Evolutionary conservation across 2,888 invertebrate genomes (phyloP).

Genomic region (Conops quadrifasciatus): DNA sequence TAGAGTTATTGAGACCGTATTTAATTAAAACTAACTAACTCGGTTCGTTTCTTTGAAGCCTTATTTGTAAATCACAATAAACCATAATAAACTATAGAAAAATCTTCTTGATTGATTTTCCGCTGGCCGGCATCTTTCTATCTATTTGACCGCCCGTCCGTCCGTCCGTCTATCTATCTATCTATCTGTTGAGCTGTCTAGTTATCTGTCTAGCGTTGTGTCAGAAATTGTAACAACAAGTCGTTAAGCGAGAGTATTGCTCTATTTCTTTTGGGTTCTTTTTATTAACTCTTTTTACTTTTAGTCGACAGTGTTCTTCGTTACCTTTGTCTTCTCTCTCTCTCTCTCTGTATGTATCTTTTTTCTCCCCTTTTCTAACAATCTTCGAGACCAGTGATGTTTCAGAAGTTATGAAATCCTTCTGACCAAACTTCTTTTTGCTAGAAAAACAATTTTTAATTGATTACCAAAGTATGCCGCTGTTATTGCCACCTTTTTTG

Average conservation of each 20-base stretch:
- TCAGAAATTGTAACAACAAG: background rate
- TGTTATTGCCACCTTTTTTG: slow-evolving; percentile 8
- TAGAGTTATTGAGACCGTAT: too few species aligned
- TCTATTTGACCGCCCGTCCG: background rate
- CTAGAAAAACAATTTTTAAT: slow-evolving; percentile 3
- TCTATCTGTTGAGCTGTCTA: slow-evolving; percentile 11
- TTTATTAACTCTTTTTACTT: slow-evolving; percentile 27
- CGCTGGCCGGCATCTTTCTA: background rate
- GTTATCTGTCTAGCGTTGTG: slow-evolving; percentile 18
- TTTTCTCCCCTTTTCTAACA: background rate
- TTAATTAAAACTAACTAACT: too few species aligned
- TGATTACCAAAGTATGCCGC: slow-evolving; percentile 6
- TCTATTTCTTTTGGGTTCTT: slow-evolving; percentile 15
- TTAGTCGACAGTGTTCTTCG: too few species aligned
- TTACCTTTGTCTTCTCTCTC: background rate
- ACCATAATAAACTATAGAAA: too few species aligned
- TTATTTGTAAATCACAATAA: too few species aligned
- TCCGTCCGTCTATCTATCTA: background rate
- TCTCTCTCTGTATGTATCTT: background rate
- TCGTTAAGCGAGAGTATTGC: background rate
- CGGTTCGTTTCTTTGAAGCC: too few species aligned
- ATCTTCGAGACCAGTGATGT: background rate
- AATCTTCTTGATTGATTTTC: too few species aligned
- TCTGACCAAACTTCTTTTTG: too few species aligned
- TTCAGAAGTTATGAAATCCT: background rate